phyloP scores from a whole-genome alignment of 2,888 invertebrate species.

The Scaeva pyrastri region DNA sequence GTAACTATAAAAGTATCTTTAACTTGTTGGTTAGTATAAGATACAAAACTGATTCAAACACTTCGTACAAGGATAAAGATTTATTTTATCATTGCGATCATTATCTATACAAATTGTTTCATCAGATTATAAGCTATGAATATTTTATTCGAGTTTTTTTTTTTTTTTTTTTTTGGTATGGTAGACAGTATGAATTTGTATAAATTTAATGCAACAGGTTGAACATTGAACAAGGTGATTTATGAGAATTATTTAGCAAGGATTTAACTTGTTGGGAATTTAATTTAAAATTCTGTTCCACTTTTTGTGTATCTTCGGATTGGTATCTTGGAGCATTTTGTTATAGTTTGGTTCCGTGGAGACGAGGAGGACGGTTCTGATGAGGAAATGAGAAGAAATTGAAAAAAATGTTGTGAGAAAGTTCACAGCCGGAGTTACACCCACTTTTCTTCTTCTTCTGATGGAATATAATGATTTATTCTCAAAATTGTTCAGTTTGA shows the following conservation, averaged over 20 bases:
- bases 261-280: slow-evolving; percentile 31
- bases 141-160: slow-evolving; percentile 42
- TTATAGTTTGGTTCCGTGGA: background rate
- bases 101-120: slow-evolving; percentile 72
- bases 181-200: too few relatives aligned
- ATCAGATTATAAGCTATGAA: slow-evolving; percentile 50
- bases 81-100: slow-evolving; percentile 71
- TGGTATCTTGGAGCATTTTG: background rate
- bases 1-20: background rate
- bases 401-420: too few relatives aligned
- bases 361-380: background rate
- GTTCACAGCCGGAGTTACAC: too few relatives aligned
- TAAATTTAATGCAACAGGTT: slow-evolving; percentile 39
- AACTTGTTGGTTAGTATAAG: background rate
- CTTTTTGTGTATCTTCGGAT: slow-evolving; percentile 6
- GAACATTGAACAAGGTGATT: slow-evolving; percentile 57
- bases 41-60: slow-evolving; percentile 31
- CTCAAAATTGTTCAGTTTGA: too few relatives aligned
- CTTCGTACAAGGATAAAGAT: slow-evolving; percentile 62
- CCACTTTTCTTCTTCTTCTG: too few relatives aligned
- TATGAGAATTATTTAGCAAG: slow-evolving; percentile 47
- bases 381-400: background rate
- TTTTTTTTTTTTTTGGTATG: too few relatives aligned
- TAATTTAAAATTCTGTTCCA: slow-evolving; percentile 47
- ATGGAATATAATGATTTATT: too few relatives aligned